Evolutionary conservation across 2,113 vertebrate genomes (phyloP).

Genomic region (Rhabdornis inornatus): DNA sequence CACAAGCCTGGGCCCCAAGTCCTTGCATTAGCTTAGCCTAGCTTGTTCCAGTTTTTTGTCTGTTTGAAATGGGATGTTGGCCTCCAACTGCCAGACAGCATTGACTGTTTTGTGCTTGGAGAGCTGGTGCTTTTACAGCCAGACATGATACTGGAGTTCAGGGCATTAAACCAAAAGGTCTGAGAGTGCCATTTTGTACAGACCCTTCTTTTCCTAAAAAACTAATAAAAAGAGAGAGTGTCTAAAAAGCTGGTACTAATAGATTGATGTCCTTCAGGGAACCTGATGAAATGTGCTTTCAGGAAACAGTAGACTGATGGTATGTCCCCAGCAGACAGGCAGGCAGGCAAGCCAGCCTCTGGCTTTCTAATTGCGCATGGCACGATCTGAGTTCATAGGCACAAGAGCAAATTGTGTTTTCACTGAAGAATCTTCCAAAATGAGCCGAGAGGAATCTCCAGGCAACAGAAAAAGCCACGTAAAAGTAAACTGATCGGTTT

Average conservation of each 20-base stretch:
- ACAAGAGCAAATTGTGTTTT: not conserved
- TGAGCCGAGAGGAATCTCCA: not conserved
- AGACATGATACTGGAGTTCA: not conserved
- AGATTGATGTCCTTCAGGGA: not conserved
- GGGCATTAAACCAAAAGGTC: not conserved
- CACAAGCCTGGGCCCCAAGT: not conserved
- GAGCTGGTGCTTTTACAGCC: not conserved
- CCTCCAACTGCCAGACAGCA: not conserved
- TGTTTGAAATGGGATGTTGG: not conserved
- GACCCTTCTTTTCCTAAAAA: not conserved
- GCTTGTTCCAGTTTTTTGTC: not conserved
- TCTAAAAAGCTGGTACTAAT: not conserved
- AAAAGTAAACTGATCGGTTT: not conserved
- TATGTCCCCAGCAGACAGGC: not conserved
- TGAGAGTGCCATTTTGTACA: not conserved
- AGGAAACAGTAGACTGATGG: not conserved
- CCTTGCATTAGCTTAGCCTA: not conserved
- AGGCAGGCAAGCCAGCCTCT: not conserved
- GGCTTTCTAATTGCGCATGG: not conserved
- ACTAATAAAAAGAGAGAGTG: not conserved
- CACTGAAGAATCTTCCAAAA: slow-evolving; percentile 8
- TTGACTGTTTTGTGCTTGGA: not conserved
- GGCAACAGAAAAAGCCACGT: not conserved
- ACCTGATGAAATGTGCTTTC: not conserved
- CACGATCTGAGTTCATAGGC: not conserved